Conservation (phyloP, 2,888 invertebrate species). For the Ectemnius continuus region DNA sequence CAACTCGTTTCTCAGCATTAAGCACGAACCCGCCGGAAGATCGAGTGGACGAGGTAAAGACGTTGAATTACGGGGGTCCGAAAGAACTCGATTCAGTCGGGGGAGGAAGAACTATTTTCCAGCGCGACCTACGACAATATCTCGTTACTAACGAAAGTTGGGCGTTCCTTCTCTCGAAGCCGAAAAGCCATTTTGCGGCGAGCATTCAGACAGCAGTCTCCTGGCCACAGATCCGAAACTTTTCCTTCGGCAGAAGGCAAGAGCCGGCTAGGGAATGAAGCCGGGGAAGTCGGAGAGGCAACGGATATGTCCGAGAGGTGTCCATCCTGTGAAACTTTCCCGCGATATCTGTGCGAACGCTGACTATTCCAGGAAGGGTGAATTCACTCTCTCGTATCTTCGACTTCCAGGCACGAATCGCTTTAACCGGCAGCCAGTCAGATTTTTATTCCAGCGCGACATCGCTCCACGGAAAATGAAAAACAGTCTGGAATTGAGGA, state of each 20-base stretch:
- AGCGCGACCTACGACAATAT: conserved; percentile 44
- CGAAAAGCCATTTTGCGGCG: conserved; percentile 57
- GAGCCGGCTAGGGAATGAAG: conserved; percentile 6
- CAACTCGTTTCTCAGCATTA: not conserved
- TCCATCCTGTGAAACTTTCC: conserved; percentile 48
- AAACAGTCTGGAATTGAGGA: conserved; percentile 3
- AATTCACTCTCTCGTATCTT: too few relatives aligned
- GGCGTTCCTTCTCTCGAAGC: conserved; percentile 38
- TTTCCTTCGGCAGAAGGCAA: conserved; percentile 34
- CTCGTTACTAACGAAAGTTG: conserved; percentile 51
- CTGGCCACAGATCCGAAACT: conserved; percentile 45
- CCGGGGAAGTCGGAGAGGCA: conserved; percentile 13
- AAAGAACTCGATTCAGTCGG: conserved; percentile 24
- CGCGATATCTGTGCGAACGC: conserved; percentile 25
- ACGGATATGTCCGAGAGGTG: conserved; percentile 47
- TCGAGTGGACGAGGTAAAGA: conserved; percentile 15
- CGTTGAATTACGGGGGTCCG: conserved; percentile 22
- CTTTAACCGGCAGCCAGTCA: conserved; percentile 6
- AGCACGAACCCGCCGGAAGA: not conserved
- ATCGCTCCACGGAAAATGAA: conserved; percentile 6
- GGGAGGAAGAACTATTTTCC: conserved; percentile 16
- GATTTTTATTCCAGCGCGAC: conserved; percentile 46
- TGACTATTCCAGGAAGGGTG: too few relatives aligned
- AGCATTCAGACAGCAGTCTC: conserved; percentile 49
- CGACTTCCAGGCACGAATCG: not conserved